Base-by-base conservation (phyloP, 2,797 vertebrate species). In the Thaleichthys pacificus region DNA sequence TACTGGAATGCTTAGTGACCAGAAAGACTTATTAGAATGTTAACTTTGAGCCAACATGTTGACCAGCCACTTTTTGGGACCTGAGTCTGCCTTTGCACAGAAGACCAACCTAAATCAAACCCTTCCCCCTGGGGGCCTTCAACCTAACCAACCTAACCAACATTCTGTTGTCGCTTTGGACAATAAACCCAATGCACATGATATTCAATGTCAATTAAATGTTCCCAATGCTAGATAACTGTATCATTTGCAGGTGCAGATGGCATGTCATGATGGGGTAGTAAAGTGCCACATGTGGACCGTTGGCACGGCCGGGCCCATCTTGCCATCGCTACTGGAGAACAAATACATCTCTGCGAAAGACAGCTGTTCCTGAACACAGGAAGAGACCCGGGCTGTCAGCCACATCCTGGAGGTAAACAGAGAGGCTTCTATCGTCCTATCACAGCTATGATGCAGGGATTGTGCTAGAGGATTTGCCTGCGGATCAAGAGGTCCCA, bases 181-280 rank as follows among this genome's bases (percentile, higher is more conserved):
- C 82, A 80, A 66, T 68, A 49, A 6, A 8, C 75, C 54, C 77
- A 49, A 76, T 81, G 32, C 32, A 35, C 32, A 35, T 35, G 7
- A 6, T 6, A 35, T 35, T 35, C 32, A 35, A 35, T 8, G 32
- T 35, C 32, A 35, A 35, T 35, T 1, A 7, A 35, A 8, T 72
- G 88, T 87, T 83, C 69, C 86, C 86, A 76, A 86, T 77, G 67
- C 67, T 75, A 64, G 81, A 89, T 86, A 77, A 87, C 72, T 66
- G 32, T 69, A 66, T 72, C 78, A 87, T 89, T 85, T 85, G 70
- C 68, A 74, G 74, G 72, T 86, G 76, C 86, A 83, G 81, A 79
- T 86, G 85, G 75, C 61, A 62, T 24, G 68, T 77, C 71, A 49
- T 76, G 72, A 84, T 69, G 21, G 56, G 71, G 75, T 73, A 77